Evolutionary conservation across 2,113 vertebrate genomes (phyloP), one percentile per base, ranked within the genome.

Genomic region (Nothobranchius kuhntae): DNA sequence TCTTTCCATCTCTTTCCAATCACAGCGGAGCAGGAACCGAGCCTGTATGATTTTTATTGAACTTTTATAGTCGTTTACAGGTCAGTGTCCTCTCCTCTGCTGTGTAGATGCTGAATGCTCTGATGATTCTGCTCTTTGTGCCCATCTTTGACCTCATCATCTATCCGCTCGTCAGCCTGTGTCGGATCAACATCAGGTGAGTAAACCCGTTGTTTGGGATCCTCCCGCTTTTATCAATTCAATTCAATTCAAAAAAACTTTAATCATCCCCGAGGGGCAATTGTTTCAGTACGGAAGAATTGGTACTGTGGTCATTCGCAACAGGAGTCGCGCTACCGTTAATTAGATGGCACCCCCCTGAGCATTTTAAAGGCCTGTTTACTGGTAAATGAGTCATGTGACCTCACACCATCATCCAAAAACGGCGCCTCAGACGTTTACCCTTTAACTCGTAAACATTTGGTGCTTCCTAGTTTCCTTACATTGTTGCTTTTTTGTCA

Each of bases 81-180:
- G 38, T 1, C 0, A 14, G 3, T 68, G 59, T 58, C 21, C 48
- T 44, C 30, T 12, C 48, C 26, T 40, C 38, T 68, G 53, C 52
- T 57, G 15, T 75, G 5, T 89, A 99, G 98, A 95, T 97, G 82
- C 81, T 99, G 89, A 99, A 99, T 59, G 94, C 98, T 68, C 87
- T 99, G 86, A 89, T 99, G 90, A 98, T 99, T 83, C 94, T 99
- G 71, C 36, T 97, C 78, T 96, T 98, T 70, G 93, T 98, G 67
- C 97, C 97, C 7, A 60, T 98, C 82, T 99, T 99, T 90, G 98
- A 99, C 86, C 88, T 98, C 87, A 87, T 94, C 38, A 79, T 99
- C 62, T 99, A 99, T 79, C 98, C 95, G 2, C 93, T 99, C 46
- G 57, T 96, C 40, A 82, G 84, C 75, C 89, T 93, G 68, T 97